Evolutionary conservation across 2,113 vertebrate genomes (phyloP).

Genomic region (Lophotis ruficrista): DNA sequence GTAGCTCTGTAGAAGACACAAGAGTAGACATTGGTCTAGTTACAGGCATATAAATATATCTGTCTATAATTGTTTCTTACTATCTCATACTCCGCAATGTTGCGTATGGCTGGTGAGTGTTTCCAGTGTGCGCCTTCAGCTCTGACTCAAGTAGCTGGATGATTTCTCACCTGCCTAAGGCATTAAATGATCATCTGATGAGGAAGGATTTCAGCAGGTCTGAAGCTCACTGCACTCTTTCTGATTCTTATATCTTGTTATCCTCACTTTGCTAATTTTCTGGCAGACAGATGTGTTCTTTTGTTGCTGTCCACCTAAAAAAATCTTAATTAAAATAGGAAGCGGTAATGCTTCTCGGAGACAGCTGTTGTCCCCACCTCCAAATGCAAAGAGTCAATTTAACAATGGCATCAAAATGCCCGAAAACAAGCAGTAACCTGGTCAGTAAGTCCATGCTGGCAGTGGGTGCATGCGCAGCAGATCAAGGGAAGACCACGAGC

Average conservation of each 20-base stretch:
- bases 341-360: not conserved
- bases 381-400: not conserved
- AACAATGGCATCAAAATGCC: not conserved
- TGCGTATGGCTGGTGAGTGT: not conserved
- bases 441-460: not conserved
- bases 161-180: not conserved
- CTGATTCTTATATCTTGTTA: not conserved
- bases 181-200: not conserved
- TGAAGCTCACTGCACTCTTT: not conserved
- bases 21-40: not conserved
- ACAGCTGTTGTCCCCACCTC: not conserved
- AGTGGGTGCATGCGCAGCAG: not conserved
- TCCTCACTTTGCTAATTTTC: constrained; percentile 1
- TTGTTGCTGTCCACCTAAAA: not conserved
- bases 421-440: rapidly evolving
- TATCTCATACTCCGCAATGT: not conserved
- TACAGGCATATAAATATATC: not conserved
- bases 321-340: constrained; percentile 18
- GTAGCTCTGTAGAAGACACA: not conserved
- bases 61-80: not conserved
- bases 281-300: constrained; percentile 9
- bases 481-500: not conserved
- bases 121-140: not conserved
- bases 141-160: not conserved
- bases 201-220: not conserved